phyloP scores from a whole-genome alignment of 2,113 vertebrate species.

The Oxyura jamaicensis region DNA sequence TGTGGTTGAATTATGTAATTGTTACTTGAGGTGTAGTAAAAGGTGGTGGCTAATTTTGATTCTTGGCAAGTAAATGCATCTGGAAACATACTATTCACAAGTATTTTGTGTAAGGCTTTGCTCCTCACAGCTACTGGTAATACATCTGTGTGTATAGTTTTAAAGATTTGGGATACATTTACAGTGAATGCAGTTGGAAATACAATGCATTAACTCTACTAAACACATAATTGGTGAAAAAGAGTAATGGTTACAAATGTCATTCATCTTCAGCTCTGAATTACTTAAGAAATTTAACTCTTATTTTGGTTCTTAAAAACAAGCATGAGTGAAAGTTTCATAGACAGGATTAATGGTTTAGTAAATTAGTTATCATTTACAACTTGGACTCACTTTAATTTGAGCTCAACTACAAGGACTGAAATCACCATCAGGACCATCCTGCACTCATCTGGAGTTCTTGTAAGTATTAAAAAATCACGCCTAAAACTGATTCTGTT shows the following conservation, averaged over 20 bases:
- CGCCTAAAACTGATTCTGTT: not conserved
- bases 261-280: constrained; percentile 25
- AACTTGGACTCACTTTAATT: constrained; percentile 11
- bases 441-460: not conserved
- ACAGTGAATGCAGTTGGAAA: not conserved
- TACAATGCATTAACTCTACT: not conserved
- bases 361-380: constrained; percentile 36
- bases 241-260: not conserved
- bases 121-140: not conserved
- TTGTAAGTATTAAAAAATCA: not conserved
- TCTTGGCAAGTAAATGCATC: not conserved
- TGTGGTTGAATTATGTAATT: not conserved
- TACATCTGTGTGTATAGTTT: not conserved
- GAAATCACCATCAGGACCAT: not conserved
- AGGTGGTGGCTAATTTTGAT: not conserved
- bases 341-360: constrained; percentile 52
- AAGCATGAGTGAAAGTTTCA: constrained; percentile 40
- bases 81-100: not conserved
- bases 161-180: not conserved
- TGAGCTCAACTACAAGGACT: not conserved
- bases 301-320: constrained; percentile 47
- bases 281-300: constrained; percentile 35
- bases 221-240: not conserved
- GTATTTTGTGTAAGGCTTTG: not conserved
- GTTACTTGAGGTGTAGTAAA: not conserved